phyloP scores from a whole-genome alignment of 2,797 vertebrate genomes.

The Melanotaenia trifasciata region DNA sequence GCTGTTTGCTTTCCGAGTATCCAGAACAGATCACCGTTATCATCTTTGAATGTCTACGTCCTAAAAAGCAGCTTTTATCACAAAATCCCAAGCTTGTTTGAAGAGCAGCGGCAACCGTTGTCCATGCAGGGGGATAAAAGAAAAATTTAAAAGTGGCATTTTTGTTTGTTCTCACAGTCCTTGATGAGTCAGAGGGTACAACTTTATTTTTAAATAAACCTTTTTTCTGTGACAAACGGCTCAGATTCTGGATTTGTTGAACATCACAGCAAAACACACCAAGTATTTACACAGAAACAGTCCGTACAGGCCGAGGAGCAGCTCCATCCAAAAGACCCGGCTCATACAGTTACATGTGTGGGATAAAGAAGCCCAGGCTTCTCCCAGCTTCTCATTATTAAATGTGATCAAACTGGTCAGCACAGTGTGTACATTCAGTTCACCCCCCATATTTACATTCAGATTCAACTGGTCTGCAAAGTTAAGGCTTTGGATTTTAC shows the following conservation, averaged over 20 bases:
- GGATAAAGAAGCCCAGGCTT: no score
- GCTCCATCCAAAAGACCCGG: neutral
- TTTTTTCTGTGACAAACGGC: slow-evolving; percentile 90
- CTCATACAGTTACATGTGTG: no score
- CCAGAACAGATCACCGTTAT: slow-evolving; percentile 13
- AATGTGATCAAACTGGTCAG: neutral
- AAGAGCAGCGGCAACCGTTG: slow-evolving; percentile 14
- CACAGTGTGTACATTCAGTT: slow-evolving; percentile 46
- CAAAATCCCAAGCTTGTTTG: slow-evolving; percentile 34
- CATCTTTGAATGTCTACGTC: slow-evolving; percentile 50
- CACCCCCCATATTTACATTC: slow-evolving; percentile 18
- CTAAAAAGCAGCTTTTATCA: slow-evolving; percentile 20
- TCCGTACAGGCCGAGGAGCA: slow-evolving; percentile 3
- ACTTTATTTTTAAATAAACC: slow-evolving; percentile 99
- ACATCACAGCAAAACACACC: slow-evolving; percentile 69
- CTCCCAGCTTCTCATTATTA: no score
- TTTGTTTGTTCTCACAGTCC: slow-evolving; percentile 82
- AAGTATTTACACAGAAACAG: slow-evolving; percentile 68
- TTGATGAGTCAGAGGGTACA: slow-evolving; percentile 89
- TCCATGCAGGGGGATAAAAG: slow-evolving; percentile 10
- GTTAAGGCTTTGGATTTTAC: slow-evolving; percentile 44
- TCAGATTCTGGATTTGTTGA: slow-evolving; percentile 48
- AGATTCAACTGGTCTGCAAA: slow-evolving; percentile 11
- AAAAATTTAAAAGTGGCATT: slow-evolving; percentile 28
- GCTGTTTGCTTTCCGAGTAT: slow-evolving; percentile 22